Conservation (phyloP, 2,113 vertebrate genomes). For the Scolopax mira region DNA sequence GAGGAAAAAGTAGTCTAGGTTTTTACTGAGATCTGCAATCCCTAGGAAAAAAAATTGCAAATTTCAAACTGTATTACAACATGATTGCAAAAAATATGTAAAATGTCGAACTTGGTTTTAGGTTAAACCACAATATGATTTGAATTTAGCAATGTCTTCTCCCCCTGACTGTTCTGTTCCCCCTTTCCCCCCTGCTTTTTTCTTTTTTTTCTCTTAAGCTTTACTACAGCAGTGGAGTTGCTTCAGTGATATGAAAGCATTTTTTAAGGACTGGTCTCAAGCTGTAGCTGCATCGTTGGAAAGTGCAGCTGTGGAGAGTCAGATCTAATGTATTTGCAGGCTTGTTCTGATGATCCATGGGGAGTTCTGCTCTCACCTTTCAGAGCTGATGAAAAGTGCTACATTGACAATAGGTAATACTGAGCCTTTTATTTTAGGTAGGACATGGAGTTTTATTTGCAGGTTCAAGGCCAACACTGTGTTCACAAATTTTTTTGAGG, state of each 20-base stretch:
- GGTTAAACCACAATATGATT: neutral
- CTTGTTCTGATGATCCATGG: neutral
- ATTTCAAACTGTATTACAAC: neutral
- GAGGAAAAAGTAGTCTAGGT: neutral
- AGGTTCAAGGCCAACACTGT: neutral
- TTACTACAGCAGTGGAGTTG: neutral
- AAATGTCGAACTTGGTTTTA: fast-evolving
- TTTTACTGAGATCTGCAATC: neutral
- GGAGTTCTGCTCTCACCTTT: neutral
- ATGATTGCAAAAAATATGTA: neutral
- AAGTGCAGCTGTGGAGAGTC: neutral
- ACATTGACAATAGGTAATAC: neutral
- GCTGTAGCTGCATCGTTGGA: neutral
- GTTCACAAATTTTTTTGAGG: neutral
- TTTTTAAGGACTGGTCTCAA: neutral
- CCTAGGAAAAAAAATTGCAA: neutral
- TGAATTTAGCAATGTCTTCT: neutral
- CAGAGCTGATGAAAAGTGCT: neutral
- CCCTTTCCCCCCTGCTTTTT: fast-evolving
- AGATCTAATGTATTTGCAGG: neutral
- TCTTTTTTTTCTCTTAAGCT: neutral
- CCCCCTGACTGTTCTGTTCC: fast-evolving
- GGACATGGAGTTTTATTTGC: neutral
- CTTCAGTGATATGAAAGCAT: neutral
- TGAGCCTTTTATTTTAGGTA: neutral